Base-by-base conservation (phyloP, 2,797 vertebrate genomes). In the Hipposideros larvatus region DNA sequence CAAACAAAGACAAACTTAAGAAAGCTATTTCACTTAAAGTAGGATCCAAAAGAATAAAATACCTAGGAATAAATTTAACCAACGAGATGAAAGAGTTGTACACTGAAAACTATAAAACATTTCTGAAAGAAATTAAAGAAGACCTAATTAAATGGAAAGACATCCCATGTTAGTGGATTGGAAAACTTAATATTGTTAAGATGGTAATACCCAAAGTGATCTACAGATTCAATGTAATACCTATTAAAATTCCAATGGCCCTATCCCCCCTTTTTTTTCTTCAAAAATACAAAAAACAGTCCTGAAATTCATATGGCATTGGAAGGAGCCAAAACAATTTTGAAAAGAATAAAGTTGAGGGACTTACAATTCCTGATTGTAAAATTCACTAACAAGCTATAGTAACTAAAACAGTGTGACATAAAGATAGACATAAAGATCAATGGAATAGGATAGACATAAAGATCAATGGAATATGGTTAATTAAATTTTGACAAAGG, bases 341-440 rank as follows among this genome's bases (percentile, higher is more conserved):
- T 75, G 46, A 75, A 61, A 84, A 51, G 71, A 65, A 21, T 31
- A 18, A 43, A 66, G 21, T 34, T 92, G 55, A 31, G 61, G 31
- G 22, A 63, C 22, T 75, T 71, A 22, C n/a, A 48, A 15, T 75
- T 37, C 15, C 5, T 37, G 8, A 37, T 75, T 75, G 84, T 41
- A 92, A 91, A 91, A 75, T 21, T 65, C 55, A 85, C 61, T 55
- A 66, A 55, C 75, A 92, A 92, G 1, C 15, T 75, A 74, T 21
- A 66, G 28, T 46, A 85, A 68, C 34, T 31, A 85, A 78, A 78
- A 59, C 24, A 57, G 24, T 59, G 22, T 31, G 22, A 43, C 24
- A 78, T 41, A 43, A 63, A 88, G 14, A 22, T 34, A 61, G 78
- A 63, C 16, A 46, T 28, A 55, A 78, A 78, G 13, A 92, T 48